A percentile compares a stretch with the other conserved stretches of the same genome.
Conservation (phyloP, 2,797 vertebrate genomes). For the Liasis olivaceus region DNA sequence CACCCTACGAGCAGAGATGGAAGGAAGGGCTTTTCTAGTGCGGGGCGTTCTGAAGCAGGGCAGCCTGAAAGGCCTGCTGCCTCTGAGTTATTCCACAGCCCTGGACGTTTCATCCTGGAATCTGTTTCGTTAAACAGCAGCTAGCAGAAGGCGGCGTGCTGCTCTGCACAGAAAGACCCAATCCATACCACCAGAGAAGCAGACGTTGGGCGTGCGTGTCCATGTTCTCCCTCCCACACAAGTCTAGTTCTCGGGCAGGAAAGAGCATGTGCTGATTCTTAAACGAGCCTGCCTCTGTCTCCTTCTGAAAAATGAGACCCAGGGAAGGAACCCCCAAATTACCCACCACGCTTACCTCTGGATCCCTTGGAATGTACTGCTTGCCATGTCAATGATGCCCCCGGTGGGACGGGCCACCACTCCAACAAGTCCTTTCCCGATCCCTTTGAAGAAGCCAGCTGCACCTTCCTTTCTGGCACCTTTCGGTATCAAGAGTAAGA, state of each 20-base stretch:
- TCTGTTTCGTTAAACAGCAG: neutral
- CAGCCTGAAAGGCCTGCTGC: neutral
- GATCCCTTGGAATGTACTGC: conserved; percentile 97
- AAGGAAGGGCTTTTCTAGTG: neutral
- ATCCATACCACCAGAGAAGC: neutral
- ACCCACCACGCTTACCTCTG: conserved; percentile 81
- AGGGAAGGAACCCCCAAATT: neutral
- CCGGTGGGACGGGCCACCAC: conserved; percentile 92
- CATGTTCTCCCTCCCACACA: neutral
- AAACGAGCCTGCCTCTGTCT: neutral
- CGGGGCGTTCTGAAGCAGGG: neutral
- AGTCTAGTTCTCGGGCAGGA: neutral
- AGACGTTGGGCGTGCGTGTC: rapidly evolving
- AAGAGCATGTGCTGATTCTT: no score
- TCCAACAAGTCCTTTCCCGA: conserved; percentile 95
- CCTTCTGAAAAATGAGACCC: neutral
- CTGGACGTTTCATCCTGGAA: neutral
- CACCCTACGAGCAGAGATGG: conserved; percentile 71
- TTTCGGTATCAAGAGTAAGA: conserved; percentile 61
- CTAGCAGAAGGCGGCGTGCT: neutral
- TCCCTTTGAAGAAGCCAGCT: conserved; percentile 96
- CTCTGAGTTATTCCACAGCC: neutral
- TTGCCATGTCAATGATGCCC: conserved; percentile 97
- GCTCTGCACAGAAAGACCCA: neutral
- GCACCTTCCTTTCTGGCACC: conserved; percentile 96